Evolutionary conservation across 23 tunicate genomes (phyloP), one percentile per base, ranked within the genome.

Genomic region (Phallusia fumigata): DNA sequence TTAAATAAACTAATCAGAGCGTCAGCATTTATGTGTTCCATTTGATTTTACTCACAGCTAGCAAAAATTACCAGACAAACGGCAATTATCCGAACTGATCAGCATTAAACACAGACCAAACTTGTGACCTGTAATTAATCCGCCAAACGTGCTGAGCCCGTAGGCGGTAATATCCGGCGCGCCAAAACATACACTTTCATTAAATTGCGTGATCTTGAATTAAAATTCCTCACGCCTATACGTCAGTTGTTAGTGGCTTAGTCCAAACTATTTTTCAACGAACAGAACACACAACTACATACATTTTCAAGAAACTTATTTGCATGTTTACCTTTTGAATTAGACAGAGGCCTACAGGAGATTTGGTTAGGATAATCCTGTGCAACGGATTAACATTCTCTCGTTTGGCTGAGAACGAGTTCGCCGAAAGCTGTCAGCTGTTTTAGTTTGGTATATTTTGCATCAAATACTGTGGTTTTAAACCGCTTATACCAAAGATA

Each of bases 321-420:
- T 58, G 69, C 69, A 58, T 58, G 28, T 58, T 58, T 58, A 58
- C 69, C 28, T 22, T 24, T 2, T 58, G 69, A 58, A 58, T 58
- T 58, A 58, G 69, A 58, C 69, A 3, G 69, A 11, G 5, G 28
- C 15, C 69, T 6, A 58, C 69, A 21, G 16, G 13, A 58, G 28
- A 24, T 58, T 58, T 58, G 26, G 69, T 58, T 58, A 24, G 69
- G 69, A 58, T 58, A 6, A 58, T 58, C 69, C 16, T 8, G 28
- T 58, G 69, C 69, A 21, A 1, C 28, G 69, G 69, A 58, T 58
- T 58, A 58, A 58, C 69, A 21, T 24, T 58, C 69, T 58, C 69
- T 58, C 69, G 69, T 58, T 58, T 24, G 69, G 13, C 69, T 58
- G 69, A 13, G 69, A 58, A 58, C 2, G 15, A 40, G 47, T 40